Percentiles rank a stretch among this genome's conserved stretches.
Conservation (phyloP, 2,113 vertebrate genomes). For the Pandion haliaetus region DNA sequence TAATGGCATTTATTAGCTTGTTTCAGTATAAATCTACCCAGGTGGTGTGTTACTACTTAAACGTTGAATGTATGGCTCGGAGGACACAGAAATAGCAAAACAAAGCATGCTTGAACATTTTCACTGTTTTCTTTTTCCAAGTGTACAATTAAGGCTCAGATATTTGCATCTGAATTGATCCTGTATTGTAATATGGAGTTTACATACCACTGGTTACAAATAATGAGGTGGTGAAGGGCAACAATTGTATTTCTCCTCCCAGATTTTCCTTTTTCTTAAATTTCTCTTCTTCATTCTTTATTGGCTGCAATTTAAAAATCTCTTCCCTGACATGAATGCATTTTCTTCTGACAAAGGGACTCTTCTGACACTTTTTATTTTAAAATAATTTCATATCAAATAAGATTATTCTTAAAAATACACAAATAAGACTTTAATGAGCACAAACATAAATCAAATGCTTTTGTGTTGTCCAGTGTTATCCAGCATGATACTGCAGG, state of each 20-base stretch:
- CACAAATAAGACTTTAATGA: neutral
- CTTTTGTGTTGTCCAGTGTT: neutral
- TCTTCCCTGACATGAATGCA: neutral
- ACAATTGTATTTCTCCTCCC: neutral
- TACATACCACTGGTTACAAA: slow-evolving; percentile 52
- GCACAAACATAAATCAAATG: neutral
- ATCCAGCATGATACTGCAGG: neutral
- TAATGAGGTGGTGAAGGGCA: slow-evolving; percentile 51
- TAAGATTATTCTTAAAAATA: neutral
- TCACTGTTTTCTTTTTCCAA: slow-evolving; percentile 44
- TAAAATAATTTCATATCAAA: neutral
- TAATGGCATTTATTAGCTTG: neutral
- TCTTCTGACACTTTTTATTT: neutral
- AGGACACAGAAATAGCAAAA: neutral
- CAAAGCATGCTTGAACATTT: slow-evolving; percentile 46
- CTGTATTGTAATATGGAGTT: slow-evolving; percentile 47
- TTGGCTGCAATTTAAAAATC: slow-evolving; percentile 16
- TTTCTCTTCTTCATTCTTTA: neutral
- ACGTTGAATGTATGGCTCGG: slow-evolving; percentile 1
- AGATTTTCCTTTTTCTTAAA: slow-evolving; percentile 12
- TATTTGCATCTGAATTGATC: slow-evolving; percentile 73
- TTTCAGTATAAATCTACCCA: slow-evolving; percentile 38
- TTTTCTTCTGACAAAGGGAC: slow-evolving; percentile 7
- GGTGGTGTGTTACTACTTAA: slow-evolving; percentile 4
- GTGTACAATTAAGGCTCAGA: slow-evolving; percentile 61